phyloP scores from a whole-genome alignment of 2,797 vertebrate genomes.

The Podargus strigoides region DNA sequence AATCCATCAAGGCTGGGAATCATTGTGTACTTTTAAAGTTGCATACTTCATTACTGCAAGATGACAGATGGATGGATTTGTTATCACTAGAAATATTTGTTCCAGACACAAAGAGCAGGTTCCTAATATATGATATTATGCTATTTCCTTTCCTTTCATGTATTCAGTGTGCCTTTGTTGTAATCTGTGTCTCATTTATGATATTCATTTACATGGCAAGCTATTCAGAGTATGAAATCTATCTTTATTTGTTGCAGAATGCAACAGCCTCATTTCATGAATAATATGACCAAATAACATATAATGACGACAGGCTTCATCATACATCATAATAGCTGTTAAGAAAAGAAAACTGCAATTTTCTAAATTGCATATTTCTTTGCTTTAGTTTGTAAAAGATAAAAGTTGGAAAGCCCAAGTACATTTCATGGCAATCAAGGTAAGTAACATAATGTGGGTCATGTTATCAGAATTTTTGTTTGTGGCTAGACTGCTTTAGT shows the following conservation, averaged over 20 bases:
- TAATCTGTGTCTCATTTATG: constrained; percentile 12
- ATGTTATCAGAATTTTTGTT: not conserved
- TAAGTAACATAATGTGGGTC: not conserved
- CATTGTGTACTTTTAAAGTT: constrained; percentile 56
- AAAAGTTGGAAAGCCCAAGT: not conserved
- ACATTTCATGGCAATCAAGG: not conserved
- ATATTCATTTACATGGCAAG: constrained; percentile 21
- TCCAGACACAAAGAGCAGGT: constrained; percentile 33
- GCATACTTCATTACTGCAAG: constrained; percentile 57
- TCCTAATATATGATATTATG: constrained; percentile 24
- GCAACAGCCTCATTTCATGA: not conserved
- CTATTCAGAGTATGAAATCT: not conserved
- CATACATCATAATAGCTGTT: not conserved
- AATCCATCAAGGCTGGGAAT: constrained; percentile 56
- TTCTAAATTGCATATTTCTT: not conserved
- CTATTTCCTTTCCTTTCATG: constrained; percentile 5
- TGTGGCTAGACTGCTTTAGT: not conserved
- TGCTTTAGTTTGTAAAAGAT: not conserved
- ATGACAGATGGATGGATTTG: constrained; percentile 56
- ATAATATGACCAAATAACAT: constrained; percentile 9
- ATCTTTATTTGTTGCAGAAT: constrained; percentile 45
- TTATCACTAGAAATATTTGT: constrained; percentile 52
- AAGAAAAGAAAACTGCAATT: not conserved
- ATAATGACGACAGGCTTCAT: not conserved
- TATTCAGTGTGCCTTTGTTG: not conserved